Evolutionary conservation across 2,113 vertebrate genomes (phyloP), one percentile per base, ranked within the genome.

Genomic region (Crotophaga sulcirostris): DNA sequence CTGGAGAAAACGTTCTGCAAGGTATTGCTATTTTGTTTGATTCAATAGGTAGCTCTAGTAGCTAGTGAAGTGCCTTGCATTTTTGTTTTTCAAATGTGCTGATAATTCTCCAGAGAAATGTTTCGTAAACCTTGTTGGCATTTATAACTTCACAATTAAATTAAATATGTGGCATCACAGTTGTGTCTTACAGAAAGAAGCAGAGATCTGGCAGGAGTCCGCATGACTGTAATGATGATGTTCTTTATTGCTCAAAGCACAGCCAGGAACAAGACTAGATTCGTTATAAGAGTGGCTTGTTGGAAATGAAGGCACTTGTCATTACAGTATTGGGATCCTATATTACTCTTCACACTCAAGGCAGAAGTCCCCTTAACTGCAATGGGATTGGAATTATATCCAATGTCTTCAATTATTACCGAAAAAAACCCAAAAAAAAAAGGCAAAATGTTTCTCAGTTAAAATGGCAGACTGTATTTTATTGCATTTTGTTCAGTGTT

Each of bases 121-220:
- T 84, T 92, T 94, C 62, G 80, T 85, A 93, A 94, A 94, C 42
- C 47, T 94, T 70, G 62, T 4, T 94, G 80, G 63, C 40, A 84
- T 85, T 96, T 95, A 66, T 75, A 97, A 87, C 16, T 60, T 95
- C 51, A 62, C 70, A 88, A 85, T 77, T 91, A 80, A 87, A 78
- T 85, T 72, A 89, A 86, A 72, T n/a, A 72, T 1, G 29, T 54
- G 42, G 76, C 20, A 81, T 55, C 80, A 87, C 56, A 90, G 33
- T 21, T 28, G 38, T 73, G 64, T 81, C 74, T 84, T 44, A 44
- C 25, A 84, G 82, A 89, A 87, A 70, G 69, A 67, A 74, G 47
- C 33, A 75, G 76, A 85, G 67, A 75, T 82, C 75, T 90, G 89
- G 70, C 83, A 93, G 51, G 64, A 91, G 56, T 55, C 58, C 0